Percentiles rank a stretch among this genome's conserved stretches.
phyloP scores from a whole-genome alignment of 2,113 vertebrate species.

The Craseonycteris thonglongyai region DNA sequence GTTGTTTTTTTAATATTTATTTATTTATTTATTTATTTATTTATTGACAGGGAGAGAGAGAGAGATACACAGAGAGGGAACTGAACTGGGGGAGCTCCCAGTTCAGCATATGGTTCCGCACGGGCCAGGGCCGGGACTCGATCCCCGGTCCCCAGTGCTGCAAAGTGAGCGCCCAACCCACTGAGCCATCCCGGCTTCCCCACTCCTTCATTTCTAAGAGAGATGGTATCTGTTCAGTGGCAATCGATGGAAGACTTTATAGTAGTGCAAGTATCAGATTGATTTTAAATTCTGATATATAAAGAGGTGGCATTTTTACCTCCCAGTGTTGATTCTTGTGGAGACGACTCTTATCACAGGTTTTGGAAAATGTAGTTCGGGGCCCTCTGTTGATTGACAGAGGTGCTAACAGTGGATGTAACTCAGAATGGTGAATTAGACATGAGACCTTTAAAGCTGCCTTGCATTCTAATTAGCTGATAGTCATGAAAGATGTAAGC shows the following conservation, averaged over 20 bases:
- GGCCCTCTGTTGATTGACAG: constrained; percentile 53
- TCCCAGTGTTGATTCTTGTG: constrained; percentile 32
- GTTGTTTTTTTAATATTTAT: no score
- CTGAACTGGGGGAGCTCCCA: no score
- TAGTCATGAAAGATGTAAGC: constrained; percentile 72
- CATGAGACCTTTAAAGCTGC: constrained; percentile 55
- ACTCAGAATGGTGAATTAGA: constrained; percentile 66
- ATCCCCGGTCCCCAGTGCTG: no score
- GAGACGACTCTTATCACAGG: constrained; percentile 24
- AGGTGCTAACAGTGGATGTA: constrained; percentile 49
- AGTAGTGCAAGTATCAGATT: constrained; percentile 38
- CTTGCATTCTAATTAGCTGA: constrained; percentile 73
- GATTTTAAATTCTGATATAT: constrained; percentile 46
- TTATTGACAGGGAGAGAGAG: no score
- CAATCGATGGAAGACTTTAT: constrained; percentile 3
- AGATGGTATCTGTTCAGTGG: constrained; percentile 40
- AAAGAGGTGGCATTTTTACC: not conserved
- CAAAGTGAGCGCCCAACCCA: no score
- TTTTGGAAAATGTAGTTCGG: constrained; percentile 38
- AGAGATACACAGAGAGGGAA: no score
- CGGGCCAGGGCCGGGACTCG: no score
- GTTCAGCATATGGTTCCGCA: no score
- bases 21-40: no score
- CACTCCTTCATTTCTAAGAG: not conserved
- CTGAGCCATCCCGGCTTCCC: no score